Evolutionary conservation across 2,888 invertebrate genomes (phyloP).

Genomic region (Parapristionchus giblindavisi): DNA sequence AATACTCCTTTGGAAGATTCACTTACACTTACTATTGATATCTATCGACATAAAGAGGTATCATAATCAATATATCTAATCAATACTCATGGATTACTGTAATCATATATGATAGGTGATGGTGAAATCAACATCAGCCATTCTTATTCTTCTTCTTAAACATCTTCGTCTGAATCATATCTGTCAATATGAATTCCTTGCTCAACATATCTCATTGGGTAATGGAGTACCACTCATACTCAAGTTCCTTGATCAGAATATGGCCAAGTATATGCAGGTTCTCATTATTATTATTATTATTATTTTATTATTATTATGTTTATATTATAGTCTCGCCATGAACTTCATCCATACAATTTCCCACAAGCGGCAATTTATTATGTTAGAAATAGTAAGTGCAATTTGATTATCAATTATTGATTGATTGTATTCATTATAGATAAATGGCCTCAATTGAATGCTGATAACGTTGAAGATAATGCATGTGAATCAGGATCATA

Average conservation of each 20-base stretch:
- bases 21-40: slow-evolving; percentile 84
- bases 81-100: too few species aligned
- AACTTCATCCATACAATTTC: slow-evolving; percentile 69
- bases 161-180: slow-evolving; percentile 97
- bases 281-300: too few species aligned
- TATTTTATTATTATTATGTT: too few species aligned
- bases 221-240: slow-evolving; percentile 97
- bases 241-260: slow-evolving; percentile 98
- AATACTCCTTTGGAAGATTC: slow-evolving; percentile 62
- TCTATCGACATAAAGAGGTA: slow-evolving; percentile 87
- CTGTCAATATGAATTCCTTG: slow-evolving; percentile 82
- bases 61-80: too few species aligned
- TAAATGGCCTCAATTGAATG: slow-evolving; percentile 65
- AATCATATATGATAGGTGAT: slow-evolving; percentile 89
- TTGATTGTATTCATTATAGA: slow-evolving; percentile 44
- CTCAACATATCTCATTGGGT: slow-evolving; percentile 73
- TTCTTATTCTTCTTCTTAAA: slow-evolving; percentile 88
- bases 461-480: slow-evolving; percentile 62
- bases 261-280: slow-evolving; percentile 79
- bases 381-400: slow-evolving; percentile 57
- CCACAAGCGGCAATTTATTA: slow-evolving; percentile 63
- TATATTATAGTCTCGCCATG: slow-evolving; percentile 80
- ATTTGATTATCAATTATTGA: neutral
- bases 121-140: slow-evolving; percentile 91
- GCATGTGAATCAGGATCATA: slow-evolving; percentile 54